Conservation (phyloP, 2,888 invertebrate species). For the Agrotis segetum region DNA sequence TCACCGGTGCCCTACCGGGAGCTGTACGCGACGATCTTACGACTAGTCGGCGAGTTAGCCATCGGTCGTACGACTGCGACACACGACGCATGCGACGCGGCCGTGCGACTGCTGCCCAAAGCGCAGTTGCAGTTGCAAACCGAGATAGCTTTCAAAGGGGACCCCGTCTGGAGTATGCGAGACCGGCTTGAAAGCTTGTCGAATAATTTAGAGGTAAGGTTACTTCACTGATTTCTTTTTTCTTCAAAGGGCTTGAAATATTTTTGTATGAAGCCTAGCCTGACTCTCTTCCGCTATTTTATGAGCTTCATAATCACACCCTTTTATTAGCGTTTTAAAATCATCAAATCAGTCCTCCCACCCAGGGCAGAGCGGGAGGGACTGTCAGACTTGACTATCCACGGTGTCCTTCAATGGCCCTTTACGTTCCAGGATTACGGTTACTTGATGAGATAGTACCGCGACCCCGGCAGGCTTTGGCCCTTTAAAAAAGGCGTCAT, state of each 20-base stretch:
- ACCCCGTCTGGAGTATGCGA: slow-evolving; percentile 85
- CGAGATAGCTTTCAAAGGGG: slow-evolving; percentile 43
- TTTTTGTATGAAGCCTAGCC: no score
- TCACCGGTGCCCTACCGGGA: slow-evolving; percentile 86
- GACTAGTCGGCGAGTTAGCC: slow-evolving; percentile 75
- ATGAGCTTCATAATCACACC: no score
- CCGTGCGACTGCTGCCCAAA: slow-evolving; percentile 48
- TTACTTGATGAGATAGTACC: no score
- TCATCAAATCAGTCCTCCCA: no score
- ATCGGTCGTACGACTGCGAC: slow-evolving; percentile 53
- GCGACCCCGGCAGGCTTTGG: no score
- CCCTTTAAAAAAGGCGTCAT: no score
- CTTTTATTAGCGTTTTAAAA: no score
- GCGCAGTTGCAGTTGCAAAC: slow-evolving; percentile 38
- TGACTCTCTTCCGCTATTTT: no score
- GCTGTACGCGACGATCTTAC: slow-evolving; percentile 76
- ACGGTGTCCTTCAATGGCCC: no score
- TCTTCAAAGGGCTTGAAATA: neutral
- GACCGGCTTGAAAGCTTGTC: slow-evolving; percentile 90
- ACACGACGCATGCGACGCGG: slow-evolving; percentile 60
- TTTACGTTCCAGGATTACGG: no score
- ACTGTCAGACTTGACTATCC: no score
- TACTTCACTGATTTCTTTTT: neutral
- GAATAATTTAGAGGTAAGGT: slow-evolving; percentile 92
- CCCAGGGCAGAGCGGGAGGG: no score